Percentiles rank a stretch among this genome's conserved stretches.
These are phyloP conservation scores for Tridacna crocea DNA, from an alignment of 2,888 invertebrate species.

Conservation along the genomic window DNA sequence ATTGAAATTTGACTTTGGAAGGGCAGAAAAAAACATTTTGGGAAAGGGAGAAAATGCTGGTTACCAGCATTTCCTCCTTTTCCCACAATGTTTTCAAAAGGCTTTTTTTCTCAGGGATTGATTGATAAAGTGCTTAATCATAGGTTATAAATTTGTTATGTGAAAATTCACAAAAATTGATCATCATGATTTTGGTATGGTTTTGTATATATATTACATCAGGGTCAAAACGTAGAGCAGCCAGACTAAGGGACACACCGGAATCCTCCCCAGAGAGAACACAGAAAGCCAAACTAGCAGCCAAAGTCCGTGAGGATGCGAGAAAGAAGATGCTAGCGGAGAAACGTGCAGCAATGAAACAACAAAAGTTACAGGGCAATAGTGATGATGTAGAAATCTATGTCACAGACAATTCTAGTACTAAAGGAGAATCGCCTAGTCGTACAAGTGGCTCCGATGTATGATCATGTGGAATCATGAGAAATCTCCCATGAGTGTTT, in stretches of 20 bases:
- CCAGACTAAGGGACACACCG: slow-evolving; percentile 74
- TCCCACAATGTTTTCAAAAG: no score
- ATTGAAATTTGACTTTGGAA: no score
- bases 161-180: no score
- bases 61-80: no score
- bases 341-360: slow-evolving; percentile 86
- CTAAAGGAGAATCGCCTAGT: slow-evolving; percentile 50
- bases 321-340: slow-evolving; percentile 92
- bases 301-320: slow-evolving; percentile 86
- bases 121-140: no score
- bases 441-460: slow-evolving; percentile 38
- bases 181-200: no score
- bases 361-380: slow-evolving; percentile 53
- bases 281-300: slow-evolving; percentile 79
- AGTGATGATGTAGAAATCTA: slow-evolving; percentile 53
- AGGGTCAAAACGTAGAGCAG: slow-evolving; percentile 74
- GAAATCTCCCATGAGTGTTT: slow-evolving; percentile 6
- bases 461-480: slow-evolving; percentile 18
- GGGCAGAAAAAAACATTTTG: no score
- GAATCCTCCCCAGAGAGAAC: slow-evolving; percentile 78
- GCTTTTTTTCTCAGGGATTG: no score
- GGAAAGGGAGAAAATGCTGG: no score
- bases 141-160: no score
- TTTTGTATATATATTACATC: slow-evolving; percentile 8
- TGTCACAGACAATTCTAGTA: slow-evolving; percentile 49